Base-by-base conservation (phyloP, 1,140 invertebrate species). In the Panulirus ornatus region DNA sequence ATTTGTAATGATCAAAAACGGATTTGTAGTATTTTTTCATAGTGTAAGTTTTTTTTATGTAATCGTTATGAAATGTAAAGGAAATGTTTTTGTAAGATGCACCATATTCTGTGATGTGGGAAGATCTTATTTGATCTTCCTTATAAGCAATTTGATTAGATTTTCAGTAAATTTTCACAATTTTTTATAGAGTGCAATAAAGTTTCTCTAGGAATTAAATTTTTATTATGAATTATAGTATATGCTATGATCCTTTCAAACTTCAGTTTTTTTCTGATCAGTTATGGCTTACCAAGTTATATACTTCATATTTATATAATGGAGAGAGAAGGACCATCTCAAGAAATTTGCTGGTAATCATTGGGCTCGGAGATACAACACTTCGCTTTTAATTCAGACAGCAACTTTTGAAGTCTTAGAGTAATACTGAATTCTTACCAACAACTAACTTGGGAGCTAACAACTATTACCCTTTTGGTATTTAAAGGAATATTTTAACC, bases 1-100 rank as follows among this genome's bases (percentile, higher is more conserved):
- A 88, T 88, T 88, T 87, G 73, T 87, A 11, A 88, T 88, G 75
- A 81, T 88, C 86, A 88, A 88, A 87, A 87, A 44, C 76, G 63
- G 44, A 85, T 75, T 47, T 75, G n/a, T 85, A 30, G 42, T 44
- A 73, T 75, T 86, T 54, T 38, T 86, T 40, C 40, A 27, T 85
- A 42, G 30, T 38, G 38, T 54, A 42, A 30, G 34, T 44, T 30
- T 30, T 44, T 73, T 71, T 84, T 73, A 36, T 47, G 2, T n/a
- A 40, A 38, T 27, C 51, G 78, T 22, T 34, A 27, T 36, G 14
- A 38, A 34, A 58, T 82, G 79, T 27, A 38, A n/a, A 11, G 51
- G 42, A 44, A 38, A 36, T 8, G 6, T 38, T 44, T 34, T 30
- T 70, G 58, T 70, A 76, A 75, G 36, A 44, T 75, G 70, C 70